These are phyloP conservation scores for Dicrurus megarhynchus DNA, from an alignment of 2,113 vertebrate genomes.

Conservation along the genomic window DNA sequence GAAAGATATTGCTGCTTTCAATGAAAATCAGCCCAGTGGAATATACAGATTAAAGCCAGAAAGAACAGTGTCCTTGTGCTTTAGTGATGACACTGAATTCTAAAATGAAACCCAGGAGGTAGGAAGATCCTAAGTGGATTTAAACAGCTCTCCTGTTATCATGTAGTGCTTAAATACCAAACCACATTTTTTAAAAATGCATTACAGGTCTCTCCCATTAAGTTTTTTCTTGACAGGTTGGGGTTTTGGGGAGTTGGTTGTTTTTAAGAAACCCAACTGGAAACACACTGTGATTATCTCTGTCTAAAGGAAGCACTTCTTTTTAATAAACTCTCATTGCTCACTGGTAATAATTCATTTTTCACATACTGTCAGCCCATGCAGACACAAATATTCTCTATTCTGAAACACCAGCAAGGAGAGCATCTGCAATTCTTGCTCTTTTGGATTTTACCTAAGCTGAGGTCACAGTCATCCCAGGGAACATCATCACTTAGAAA, in stretches of 20 bases:
- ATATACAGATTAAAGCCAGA: not conserved
- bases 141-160: not conserved
- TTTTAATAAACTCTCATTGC: conserved; percentile 15
- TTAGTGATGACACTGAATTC: not conserved
- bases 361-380: not conserved
- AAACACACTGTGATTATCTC: not conserved
- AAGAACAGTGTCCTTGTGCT: not conserved
- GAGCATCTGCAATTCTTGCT: not conserved
- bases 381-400: not conserved
- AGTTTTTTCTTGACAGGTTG: not conserved
- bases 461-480: not conserved
- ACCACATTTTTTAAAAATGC: not conserved
- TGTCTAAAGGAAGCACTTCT: not conserved
- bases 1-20: not conserved
- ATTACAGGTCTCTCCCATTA: not conserved
- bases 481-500: not conserved
- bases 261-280: not conserved
- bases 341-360: not conserved
- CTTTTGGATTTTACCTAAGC: not conserved
- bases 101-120: not conserved
- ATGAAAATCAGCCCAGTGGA: not conserved
- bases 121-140: not conserved
- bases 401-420: not conserved
- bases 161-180: not conserved
- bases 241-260: not conserved